A percentile compares a stretch with the other conserved stretches of the same genome.
phyloP scores from a whole-genome alignment of 2,113 vertebrate genomes.

The Phylloscopus trochilus region DNA sequence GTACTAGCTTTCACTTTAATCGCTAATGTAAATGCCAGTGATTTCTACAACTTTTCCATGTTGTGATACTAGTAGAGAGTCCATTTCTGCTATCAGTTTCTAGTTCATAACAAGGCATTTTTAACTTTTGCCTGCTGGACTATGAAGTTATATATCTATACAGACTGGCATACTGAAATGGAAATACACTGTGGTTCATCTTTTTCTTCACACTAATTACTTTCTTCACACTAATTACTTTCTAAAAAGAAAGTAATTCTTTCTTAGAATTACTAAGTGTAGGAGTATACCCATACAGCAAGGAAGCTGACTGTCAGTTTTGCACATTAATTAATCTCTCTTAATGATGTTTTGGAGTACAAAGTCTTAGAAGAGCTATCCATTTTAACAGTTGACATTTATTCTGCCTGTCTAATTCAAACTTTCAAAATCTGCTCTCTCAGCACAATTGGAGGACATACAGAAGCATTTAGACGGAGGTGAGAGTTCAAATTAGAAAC shows the following conservation, averaged over 20 bases:
- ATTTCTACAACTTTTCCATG: background rate
- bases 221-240: too few relatives aligned
- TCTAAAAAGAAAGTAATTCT: too few relatives aligned
- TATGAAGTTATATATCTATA: background rate
- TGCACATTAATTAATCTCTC: background rate
- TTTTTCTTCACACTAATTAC: background rate
- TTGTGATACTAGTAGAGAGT: background rate
- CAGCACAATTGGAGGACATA: background rate
- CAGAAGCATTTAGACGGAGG: background rate
- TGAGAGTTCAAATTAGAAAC: background rate
- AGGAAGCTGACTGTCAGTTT: background rate
- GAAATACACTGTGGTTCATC: background rate
- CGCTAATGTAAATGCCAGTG: background rate
- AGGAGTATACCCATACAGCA: background rate
- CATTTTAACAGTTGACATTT: background rate
- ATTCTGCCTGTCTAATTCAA: background rate
- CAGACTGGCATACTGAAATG: background rate
- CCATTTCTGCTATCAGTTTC: background rate
- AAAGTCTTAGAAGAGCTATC: background rate
- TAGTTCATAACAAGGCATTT: background rate
- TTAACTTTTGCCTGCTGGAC: background rate
- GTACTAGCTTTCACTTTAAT: background rate
- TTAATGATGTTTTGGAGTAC: background rate
- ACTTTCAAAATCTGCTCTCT: background rate
- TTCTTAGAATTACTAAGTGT: background rate